These are phyloP conservation scores for Choristoneura fumiferana DNA, from an alignment of 1,140 invertebrate genomes.

Conservation along the genomic window DNA sequence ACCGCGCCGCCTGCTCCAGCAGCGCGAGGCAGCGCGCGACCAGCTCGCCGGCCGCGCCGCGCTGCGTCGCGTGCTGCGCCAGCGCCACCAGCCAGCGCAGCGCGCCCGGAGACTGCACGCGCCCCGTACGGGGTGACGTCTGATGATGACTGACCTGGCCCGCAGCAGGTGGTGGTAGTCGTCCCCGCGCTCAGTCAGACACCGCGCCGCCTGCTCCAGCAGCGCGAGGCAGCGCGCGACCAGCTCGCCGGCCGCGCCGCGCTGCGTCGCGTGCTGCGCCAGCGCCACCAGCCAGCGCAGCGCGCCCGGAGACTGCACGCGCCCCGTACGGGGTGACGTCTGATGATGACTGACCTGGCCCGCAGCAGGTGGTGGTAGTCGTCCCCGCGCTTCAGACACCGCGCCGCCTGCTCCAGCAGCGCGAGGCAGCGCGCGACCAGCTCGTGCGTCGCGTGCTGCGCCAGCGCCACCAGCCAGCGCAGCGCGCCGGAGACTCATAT, in stretches of 20 bases:
- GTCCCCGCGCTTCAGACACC: slow-evolving; percentile 85
- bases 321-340: no score
- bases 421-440: slow-evolving; percentile 80
- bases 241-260: slow-evolving; percentile 80
- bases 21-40: slow-evolving; percentile 81
- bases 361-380: slow-evolving; percentile 89
- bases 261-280: slow-evolving; percentile 43
- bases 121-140: slow-evolving; percentile 82
- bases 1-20: slow-evolving; percentile 83
- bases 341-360: slow-evolving; percentile 80
- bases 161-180: slow-evolving; percentile 89
- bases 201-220: slow-evolving; percentile 83
- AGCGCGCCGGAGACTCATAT: slow-evolving; percentile 88
- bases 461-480: slow-evolving; percentile 90
- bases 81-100: slow-evolving; percentile 92
- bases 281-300: neutral
- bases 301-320: neutral
- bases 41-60: slow-evolving; percentile 80
- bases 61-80: slow-evolving; percentile 82
- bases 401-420: slow-evolving; percentile 84
- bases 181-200: slow-evolving; percentile 85
- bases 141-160: slow-evolving; percentile 80
- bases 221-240: slow-evolving; percentile 81
- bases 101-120: slow-evolving; percentile 87
- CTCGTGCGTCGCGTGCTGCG: slow-evolving; percentile 81